Conservation (phyloP, 2,797 vertebrate species). For the Eremophila alpestris region DNA sequence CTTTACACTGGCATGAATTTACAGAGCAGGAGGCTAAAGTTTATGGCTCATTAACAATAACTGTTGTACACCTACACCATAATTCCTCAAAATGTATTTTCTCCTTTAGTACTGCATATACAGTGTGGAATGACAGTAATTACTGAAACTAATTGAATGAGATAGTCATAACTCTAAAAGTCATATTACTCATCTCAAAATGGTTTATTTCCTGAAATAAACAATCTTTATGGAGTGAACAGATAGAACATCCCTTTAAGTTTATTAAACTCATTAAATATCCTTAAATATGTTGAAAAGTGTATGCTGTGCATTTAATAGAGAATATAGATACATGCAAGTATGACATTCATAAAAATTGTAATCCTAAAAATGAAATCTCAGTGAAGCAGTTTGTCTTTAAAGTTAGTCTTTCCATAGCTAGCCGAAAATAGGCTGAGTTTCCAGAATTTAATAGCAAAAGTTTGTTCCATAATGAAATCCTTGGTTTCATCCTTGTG, state of each 20-base stretch:
- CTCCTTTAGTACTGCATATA: conserved; percentile 46
- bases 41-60: conserved; percentile 70
- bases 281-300: conserved; percentile 56
- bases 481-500: background rate
- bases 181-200: conserved; percentile 60
- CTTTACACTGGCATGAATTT: conserved; percentile 40
- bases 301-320: conserved; percentile 38
- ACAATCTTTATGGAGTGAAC: conserved; percentile 20
- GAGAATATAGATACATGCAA: conserved; percentile 24
- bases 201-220: conserved; percentile 67
- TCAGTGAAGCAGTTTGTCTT: background rate
- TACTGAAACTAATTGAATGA: conserved; percentile 71
- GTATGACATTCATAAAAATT: conserved; percentile 35
- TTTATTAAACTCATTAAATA: conserved; percentile 73
- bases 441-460: background rate
- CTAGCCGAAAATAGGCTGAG: background rate
- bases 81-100: conserved; percentile 67
- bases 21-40: conserved; percentile 49
- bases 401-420: background rate
- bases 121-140: conserved; percentile 62
- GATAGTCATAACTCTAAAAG: conserved; percentile 63
- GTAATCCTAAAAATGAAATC: conserved; percentile 39
- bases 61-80: conserved; percentile 61
- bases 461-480: background rate
- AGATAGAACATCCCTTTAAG: conserved; percentile 46